Evolutionary conservation across 1,140 invertebrate genomes (phyloP), one percentile per base, ranked within the genome.

Genomic region (Drosophila kurseongensis): DNA sequence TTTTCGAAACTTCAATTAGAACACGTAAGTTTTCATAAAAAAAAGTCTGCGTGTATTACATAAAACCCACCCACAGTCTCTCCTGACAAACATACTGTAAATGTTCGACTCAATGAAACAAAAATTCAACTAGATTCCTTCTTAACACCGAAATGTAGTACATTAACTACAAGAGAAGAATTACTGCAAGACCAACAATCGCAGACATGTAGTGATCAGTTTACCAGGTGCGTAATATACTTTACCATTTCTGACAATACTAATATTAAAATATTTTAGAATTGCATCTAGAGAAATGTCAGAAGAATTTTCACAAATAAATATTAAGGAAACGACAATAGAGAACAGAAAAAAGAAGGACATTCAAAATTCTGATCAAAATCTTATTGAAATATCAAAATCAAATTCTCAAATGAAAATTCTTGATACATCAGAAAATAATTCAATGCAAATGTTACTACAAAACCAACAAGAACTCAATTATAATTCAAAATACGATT

Each of bases 1-100:
- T 92, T 47, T 92, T 92, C 62, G 90, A 92, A 52, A 78, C 91
- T 5, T 68, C 83, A 23, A 55, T 65, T 10, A 78, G 61, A 52
- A 73, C 56, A 41, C 50, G 90, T 91, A 75, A 76, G 56, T 67
- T 6, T 7, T n/a, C 38, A 32, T 10, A 32, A n/a, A 2, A 41
- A 13, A 12, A 36, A 6, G 0, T 16, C 13, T 5, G 4, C 35
- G 4, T 16, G 10, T 16, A 36, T 36, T 36, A 16, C 5, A 12
- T 6, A 1, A 16, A 35, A 6, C 35, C 8, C 1, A 51, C 12
- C 8, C 2, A 7, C 41, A 73, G 69, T 18, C 16, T 13, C 14
- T 9, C 16, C n/a, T 35, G 48, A 73, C 4, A 27, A 60, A 23
- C n/a, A 35, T 42, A 41, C 4, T 41, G 12, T n/a, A 45, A 29